These are phyloP conservation scores for Petrocephalus zakoni DNA, from an alignment of 2,113 vertebrate genomes.

Conservation along the genomic window DNA sequence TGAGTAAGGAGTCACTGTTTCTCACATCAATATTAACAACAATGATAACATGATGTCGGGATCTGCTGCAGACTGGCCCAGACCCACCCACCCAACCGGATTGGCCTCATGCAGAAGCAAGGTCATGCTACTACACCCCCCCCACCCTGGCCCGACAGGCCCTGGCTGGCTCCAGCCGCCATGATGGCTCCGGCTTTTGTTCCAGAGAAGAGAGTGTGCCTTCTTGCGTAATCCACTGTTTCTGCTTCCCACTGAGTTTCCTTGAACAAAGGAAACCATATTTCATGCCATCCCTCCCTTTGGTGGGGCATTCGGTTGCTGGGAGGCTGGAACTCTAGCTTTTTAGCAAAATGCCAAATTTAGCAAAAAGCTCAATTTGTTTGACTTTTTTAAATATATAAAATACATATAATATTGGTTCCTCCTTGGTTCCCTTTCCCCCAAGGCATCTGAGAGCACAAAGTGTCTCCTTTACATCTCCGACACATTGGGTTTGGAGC, in stretches of 20 bases:
- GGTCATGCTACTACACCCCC: no score
- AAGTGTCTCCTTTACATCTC: neutral
- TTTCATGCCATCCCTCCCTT: neutral
- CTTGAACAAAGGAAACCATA: slow-evolving; percentile 9
- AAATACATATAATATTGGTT: neutral
- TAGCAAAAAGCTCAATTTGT: neutral
- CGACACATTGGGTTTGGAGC: neutral
- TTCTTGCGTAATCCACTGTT: neutral
- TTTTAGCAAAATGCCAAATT: slow-evolving; percentile 9
- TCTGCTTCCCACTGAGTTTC: neutral
- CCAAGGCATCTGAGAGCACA: neutral
- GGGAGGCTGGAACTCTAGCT: neutral
- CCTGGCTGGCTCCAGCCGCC: neutral
- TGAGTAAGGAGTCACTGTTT: neutral
- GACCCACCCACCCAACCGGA: neutral
- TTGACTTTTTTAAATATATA: neutral
- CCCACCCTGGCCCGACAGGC: no score
- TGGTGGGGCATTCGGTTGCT: neutral
- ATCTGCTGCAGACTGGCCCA: neutral
- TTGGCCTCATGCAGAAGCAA: neutral
- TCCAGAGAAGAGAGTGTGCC: neutral
- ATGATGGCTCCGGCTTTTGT: neutral
- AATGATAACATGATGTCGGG: neutral
- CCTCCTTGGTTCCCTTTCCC: neutral
- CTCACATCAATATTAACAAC: neutral